phyloP scores from a whole-genome alignment of 64 coral and sea anemone species.

The Dendronephthya gigantea region DNA sequence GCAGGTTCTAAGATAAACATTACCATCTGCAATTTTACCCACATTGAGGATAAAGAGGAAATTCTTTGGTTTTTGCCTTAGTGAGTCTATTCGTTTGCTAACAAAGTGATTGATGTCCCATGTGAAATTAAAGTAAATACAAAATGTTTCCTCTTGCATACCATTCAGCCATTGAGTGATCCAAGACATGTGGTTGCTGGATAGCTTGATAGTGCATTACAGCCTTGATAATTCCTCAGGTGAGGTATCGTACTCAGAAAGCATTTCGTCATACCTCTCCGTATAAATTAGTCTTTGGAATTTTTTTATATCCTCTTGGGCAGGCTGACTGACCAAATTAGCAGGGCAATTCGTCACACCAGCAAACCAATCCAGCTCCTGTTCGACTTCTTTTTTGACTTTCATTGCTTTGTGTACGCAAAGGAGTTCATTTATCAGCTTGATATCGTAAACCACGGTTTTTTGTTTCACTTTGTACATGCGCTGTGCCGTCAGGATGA shows the following conservation, averaged over 20 bases:
- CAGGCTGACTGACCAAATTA: not conserved
- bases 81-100: not conserved
- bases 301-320: not conserved
- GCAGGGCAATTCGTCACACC: not conserved
- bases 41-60: slow-evolving; percentile 22
- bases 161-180: not conserved
- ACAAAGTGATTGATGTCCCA: not conserved
- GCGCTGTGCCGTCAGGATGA: not conserved
- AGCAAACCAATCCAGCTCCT: slow-evolving; percentile 28
- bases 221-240: slow-evolving; percentile 9
- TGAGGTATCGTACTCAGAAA: not conserved
- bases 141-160: not conserved
- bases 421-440: not conserved
- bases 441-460: not conserved
- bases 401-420: not conserved
- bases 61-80: slow-evolving; percentile 4
- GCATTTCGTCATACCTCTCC: not conserved
- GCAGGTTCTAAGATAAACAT: slow-evolving; percentile 9
- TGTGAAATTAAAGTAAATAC: not conserved
- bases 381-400: slow-evolving; percentile 16
- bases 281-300: not conserved
- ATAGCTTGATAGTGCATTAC: slow-evolving; percentile 20
- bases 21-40: not conserved
- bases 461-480: not conserved
- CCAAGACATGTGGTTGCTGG: slow-evolving; percentile 25